phyloP scores from a whole-genome alignment of 2,113 vertebrate species.

The Cervus canadensis region DNA sequence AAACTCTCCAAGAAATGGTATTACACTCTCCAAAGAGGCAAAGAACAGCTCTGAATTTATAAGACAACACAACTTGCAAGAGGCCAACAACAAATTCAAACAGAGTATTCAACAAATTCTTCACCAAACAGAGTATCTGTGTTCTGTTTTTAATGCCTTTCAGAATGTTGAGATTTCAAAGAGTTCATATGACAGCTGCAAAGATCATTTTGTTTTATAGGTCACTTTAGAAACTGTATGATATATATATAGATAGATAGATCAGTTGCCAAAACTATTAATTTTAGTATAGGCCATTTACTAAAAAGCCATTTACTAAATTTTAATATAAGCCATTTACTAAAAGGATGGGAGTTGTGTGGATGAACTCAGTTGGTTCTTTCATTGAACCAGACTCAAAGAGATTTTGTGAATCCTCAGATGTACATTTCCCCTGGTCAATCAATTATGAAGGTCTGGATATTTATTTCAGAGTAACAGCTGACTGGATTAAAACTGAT shows the following conservation, averaged over 20 bases:
- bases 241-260: neutral
- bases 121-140: neutral
- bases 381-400: neutral
- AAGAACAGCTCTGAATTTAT: neutral
- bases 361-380: neutral
- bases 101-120: neutral
- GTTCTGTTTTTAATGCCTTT: neutral
- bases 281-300: neutral
- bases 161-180: neutral
- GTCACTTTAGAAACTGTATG: neutral
- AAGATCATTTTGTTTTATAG: neutral
- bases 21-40: neutral
- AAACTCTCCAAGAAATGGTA: neutral
- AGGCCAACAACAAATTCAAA: neutral
- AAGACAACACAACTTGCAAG: neutral
- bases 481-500: too few relatives aligned
- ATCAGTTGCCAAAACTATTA: neutral
- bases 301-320: neutral
- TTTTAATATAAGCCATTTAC: neutral
- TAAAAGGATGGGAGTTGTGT: neutral
- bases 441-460: neutral
- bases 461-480: neutral
- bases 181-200: neutral
- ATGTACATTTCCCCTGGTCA: accelerated
- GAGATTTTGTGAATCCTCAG: neutral